Evolutionary conservation across 1,140 invertebrate species (phyloP).

Genomic region (Dendroctonus valens): DNA sequence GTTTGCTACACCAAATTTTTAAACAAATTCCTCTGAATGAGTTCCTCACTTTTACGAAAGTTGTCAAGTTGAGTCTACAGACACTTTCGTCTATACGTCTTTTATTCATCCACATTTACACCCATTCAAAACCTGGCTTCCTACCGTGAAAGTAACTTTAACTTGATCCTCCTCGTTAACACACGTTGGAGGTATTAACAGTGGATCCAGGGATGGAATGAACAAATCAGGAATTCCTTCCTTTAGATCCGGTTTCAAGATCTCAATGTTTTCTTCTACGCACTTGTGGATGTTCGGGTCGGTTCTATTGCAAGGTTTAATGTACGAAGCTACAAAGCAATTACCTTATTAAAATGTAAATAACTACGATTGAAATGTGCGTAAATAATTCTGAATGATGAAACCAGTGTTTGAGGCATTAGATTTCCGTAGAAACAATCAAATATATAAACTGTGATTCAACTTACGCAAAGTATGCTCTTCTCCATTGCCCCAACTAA

Average conservation of each 20-base stretch:
- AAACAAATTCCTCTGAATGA: too few species aligned
- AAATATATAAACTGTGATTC: neutral
- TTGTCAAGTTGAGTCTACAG: too few species aligned
- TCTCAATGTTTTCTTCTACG: slow-evolving; percentile 23
- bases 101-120: too few species aligned
- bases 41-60: too few species aligned
- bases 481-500: neutral
- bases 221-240: slow-evolving; percentile 20
- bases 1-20: too few species aligned
- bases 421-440: neutral
- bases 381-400: too few species aligned
- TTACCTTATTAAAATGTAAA: too few species aligned
- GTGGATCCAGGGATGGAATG: slow-evolving; percentile 20
- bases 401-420: too few species aligned
- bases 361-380: too few species aligned
- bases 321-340: slow-evolving; percentile 20
- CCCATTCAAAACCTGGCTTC: neutral
- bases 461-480: neutral
- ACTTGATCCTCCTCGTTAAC: slow-evolving; percentile 30
- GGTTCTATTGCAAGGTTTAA: slow-evolving; percentile 19
- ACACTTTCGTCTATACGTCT: too few species aligned
- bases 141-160: slow-evolving; percentile 28
- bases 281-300: slow-evolving; percentile 26
- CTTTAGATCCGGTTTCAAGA: slow-evolving; percentile 17
- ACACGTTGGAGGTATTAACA: slow-evolving; percentile 25